Conservation (phyloP, 2,113 vertebrate species). For the Bungarus multicinctus region DNA sequence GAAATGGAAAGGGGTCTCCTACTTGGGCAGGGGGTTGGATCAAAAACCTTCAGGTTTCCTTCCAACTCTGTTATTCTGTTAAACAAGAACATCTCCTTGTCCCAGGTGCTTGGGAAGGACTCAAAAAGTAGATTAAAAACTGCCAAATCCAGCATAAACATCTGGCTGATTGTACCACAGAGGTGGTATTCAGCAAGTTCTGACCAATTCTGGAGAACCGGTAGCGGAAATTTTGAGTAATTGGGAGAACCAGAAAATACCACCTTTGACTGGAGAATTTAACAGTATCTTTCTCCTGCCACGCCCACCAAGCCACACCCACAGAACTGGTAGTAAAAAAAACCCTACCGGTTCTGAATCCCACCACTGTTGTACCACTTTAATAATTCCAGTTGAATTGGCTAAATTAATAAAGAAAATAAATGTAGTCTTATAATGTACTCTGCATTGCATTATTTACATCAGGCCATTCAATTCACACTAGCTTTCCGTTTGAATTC, state of each 20-base stretch:
- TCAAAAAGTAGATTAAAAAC: not conserved
- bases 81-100: not conserved
- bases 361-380: not conserved
- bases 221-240: too few relatives aligned
- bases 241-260: too few relatives aligned
- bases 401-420: constrained; percentile 14
- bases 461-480: too few relatives aligned
- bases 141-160: not conserved
- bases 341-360: too few relatives aligned
- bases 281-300: too few relatives aligned
- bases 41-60: not conserved
- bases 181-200: too few relatives aligned
- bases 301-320: too few relatives aligned
- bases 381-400: not conserved
- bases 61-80: not conserved
- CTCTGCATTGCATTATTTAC: not conserved
- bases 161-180: not conserved
- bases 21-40: not conserved
- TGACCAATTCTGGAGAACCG: too few relatives aligned
- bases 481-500: not conserved
- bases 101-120: not conserved
- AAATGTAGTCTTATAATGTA: not conserved
- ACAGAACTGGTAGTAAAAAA: too few relatives aligned
- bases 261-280: too few relatives aligned
- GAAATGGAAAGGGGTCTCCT: too few relatives aligned